Evolutionary conservation across 1,140 invertebrate species (phyloP).

Genomic region (Drosophila parabipectinata): DNA sequence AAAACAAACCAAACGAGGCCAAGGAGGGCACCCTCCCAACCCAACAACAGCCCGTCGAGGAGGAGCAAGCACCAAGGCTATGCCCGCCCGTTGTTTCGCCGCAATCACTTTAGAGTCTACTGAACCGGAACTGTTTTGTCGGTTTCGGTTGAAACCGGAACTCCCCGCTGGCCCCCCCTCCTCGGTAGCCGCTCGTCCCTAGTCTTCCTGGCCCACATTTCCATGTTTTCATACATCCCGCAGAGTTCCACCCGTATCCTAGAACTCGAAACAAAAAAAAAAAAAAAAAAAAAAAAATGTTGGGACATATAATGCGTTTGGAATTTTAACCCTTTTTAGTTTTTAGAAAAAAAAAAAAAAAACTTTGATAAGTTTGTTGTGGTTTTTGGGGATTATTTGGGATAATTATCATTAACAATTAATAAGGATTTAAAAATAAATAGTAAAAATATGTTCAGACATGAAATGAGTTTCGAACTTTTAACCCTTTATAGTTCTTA

Average conservation of each 20-base stretch:
- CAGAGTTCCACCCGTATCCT: background rate
- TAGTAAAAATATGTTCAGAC: too few species aligned
- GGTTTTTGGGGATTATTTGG: too few species aligned
- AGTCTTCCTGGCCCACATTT: background rate
- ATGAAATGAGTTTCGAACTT: too few species aligned
- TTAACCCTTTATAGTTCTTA: too few species aligned
- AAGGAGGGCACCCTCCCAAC: background rate
- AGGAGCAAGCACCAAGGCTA: background rate
- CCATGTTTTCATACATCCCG: background rate
- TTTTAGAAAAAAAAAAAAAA: too few species aligned
- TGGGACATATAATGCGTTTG: background rate
- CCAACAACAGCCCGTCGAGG: too few species aligned
- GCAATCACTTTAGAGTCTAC: slow-evolving; percentile 70
- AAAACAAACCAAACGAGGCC: slow-evolving; percentile 4
- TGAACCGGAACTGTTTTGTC: slow-evolving; percentile 67
- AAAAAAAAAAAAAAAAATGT: too few species aligned
- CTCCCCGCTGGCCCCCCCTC: background rate
- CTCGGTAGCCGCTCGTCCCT: too few species aligned
- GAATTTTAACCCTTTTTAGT: background rate
- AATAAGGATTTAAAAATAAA: too few species aligned
- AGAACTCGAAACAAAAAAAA: too few species aligned
- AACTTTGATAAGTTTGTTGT: too few species aligned
- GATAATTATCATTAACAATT: too few species aligned
- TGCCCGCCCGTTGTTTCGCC: slow-evolving; percentile 32
- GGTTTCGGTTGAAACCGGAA: slow-evolving; percentile 4